A percentile compares a stretch with the other conserved stretches of the same genome.
Evolutionary conservation across 2,888 invertebrate species (phyloP).

Genomic region (Microchrysa polita): DNA sequence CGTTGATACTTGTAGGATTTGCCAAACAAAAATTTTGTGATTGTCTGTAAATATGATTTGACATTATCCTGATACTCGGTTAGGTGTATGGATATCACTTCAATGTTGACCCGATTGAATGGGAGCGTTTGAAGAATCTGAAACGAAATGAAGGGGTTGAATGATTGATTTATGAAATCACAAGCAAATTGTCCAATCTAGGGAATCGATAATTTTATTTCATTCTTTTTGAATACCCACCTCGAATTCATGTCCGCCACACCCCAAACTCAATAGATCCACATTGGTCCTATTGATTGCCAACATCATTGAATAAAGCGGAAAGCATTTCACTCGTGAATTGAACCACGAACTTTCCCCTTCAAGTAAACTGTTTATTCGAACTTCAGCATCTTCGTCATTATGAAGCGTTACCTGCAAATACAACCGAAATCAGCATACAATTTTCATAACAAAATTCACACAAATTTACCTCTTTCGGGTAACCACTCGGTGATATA

Average conservation of each 20-base stretch:
- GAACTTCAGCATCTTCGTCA: conserved; percentile 66
- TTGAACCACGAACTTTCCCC: conserved; percentile 70
- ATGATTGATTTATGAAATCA: conserved; percentile 3
- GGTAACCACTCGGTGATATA: conserved; percentile 78
- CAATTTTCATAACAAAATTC: too few species aligned
- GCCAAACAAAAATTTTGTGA: conserved; percentile 62
- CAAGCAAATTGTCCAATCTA: background rate
- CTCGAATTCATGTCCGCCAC: conserved; percentile 64
- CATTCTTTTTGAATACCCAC: conserved; percentile 51
- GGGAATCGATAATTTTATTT: background rate
- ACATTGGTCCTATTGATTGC: conserved; percentile 77
- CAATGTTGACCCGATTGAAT: conserved; percentile 62
- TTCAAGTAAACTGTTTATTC: conserved; percentile 66
- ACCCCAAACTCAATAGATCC: conserved; percentile 74
- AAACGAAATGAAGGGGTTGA: conserved; percentile 51
- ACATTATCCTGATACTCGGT: conserved; percentile 48
- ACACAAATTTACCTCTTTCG: conserved; percentile 71
- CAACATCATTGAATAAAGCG: conserved; percentile 80
- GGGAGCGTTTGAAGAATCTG: conserved; percentile 64
- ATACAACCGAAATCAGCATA: conserved; percentile 5
- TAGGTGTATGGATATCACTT: conserved; percentile 63
- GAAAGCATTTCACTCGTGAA: conserved; percentile 85
- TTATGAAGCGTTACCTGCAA: conserved; percentile 66
- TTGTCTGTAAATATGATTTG: conserved; percentile 59
- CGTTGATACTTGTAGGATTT: conserved; percentile 63